These are phyloP conservation scores for Lampris megalopsis DNA, from an alignment of 2,113 vertebrate species.

Conservation along the genomic window DNA sequence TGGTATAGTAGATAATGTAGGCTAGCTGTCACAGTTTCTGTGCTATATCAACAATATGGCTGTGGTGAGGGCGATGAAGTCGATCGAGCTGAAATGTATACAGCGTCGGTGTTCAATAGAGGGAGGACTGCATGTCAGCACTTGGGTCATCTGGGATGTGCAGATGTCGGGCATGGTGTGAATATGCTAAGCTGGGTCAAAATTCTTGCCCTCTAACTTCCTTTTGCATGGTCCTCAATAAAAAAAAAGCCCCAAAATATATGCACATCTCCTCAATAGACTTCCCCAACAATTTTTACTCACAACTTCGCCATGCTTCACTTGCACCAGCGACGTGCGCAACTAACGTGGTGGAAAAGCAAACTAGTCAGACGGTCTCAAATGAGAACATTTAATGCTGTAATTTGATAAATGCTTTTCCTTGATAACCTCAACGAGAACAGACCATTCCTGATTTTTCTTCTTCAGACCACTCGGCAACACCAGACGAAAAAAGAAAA, in stretches of 20 bases:
- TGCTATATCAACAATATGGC: no score
- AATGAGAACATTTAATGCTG: background rate
- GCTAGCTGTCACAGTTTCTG: no score
- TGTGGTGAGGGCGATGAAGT: no score
- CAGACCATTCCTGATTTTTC: background rate
- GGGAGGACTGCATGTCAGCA: slow-evolving; percentile 28
- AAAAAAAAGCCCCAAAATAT: slow-evolving; percentile 56
- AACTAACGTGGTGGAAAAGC: slow-evolving; percentile 17
- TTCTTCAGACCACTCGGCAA: background rate
- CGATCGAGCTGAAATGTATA: background rate
- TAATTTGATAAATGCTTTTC: slow-evolving; percentile 17
- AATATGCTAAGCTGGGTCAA: slow-evolving; percentile 42
- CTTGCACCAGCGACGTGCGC: background rate
- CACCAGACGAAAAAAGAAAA: background rate
- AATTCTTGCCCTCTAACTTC: slow-evolving; percentile 39
- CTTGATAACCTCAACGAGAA: background rate
- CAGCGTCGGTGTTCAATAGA: slow-evolving; percentile 14
- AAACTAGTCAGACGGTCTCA: slow-evolving; percentile 4
- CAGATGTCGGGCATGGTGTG: background rate
- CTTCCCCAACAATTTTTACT: slow-evolving; percentile 28
- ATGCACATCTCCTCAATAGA: slow-evolving; percentile 42
- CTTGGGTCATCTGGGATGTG: slow-evolving; percentile 22
- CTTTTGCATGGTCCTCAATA: slow-evolving; percentile 59
- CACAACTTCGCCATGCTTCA: slow-evolving; percentile 24
- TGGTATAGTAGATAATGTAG: no score